Evolutionary conservation across 2,888 invertebrate species (phyloP).

Genomic region (Melikaiella ostensackeni): DNA sequence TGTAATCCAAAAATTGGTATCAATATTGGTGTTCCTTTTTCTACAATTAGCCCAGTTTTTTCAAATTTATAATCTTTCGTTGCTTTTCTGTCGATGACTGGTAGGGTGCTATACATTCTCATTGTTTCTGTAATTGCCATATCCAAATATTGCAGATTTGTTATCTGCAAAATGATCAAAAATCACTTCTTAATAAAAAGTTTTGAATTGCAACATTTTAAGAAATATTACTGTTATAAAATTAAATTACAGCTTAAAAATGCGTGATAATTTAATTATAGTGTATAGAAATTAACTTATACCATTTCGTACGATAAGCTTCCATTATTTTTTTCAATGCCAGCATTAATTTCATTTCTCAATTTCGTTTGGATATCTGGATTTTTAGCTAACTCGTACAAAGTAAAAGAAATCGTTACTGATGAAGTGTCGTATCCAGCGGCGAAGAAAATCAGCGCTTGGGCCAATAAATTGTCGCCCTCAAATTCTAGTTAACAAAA

Average conservation of each 20-base stretch:
- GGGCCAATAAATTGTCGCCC: background rate
- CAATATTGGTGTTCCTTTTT: background rate
- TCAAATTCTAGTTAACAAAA: background rate
- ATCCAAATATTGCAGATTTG: background rate
- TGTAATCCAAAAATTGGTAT: background rate
- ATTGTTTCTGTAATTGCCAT: slow-evolving; percentile 1
- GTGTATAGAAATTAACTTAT: background rate
- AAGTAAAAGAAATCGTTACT: background rate
- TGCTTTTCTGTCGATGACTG: background rate
- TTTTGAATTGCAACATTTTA: too few species aligned
- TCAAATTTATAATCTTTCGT: background rate
- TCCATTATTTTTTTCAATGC: background rate
- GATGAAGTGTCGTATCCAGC: background rate
- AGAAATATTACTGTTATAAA: too few species aligned
- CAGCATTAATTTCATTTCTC: background rate
- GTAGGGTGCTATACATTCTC: background rate
- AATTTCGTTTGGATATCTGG: background rate
- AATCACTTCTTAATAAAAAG: background rate
- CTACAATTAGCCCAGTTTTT: background rate
- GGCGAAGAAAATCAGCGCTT: background rate
- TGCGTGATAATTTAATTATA: background rate
- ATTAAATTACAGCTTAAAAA: too few species aligned
- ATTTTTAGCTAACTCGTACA: background rate
- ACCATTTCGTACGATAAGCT: background rate
- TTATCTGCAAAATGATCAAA: background rate